phyloP scores from a whole-genome alignment of 1,140 invertebrate species.

The Zophobas morio region DNA sequence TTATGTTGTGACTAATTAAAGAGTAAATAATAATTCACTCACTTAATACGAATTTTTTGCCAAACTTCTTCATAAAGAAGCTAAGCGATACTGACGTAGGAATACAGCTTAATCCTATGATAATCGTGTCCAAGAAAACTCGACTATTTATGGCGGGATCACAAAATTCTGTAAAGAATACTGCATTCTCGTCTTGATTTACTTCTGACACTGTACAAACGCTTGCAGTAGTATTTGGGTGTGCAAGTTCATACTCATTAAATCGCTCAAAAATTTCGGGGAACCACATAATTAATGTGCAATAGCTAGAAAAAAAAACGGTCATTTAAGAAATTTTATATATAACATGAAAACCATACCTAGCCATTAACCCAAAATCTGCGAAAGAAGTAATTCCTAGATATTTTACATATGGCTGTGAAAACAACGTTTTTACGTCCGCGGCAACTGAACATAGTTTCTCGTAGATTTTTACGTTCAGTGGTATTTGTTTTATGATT shows the following conservation, averaged over 20 bases:
- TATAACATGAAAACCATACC: conserved; percentile 61
- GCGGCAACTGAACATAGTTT: conserved; percentile 32
- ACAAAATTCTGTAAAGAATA: conserved; percentile 55
- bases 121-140: conserved; percentile 71
- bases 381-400: conserved; percentile 71
- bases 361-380: conserved; percentile 74
- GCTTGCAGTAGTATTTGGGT: conserved; percentile 70
- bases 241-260: conserved; percentile 70
- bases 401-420: conserved; percentile 70
- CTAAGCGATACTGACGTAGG: conserved; percentile 72
- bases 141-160: conserved; percentile 66
- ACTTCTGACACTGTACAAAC: conserved; percentile 72
- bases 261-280: conserved; percentile 78
- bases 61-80: conserved; percentile 71
- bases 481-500: not conserved
- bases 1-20: conserved; percentile 22
- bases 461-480: conserved; percentile 17
- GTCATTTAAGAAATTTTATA: not conserved
- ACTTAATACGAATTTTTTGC: conserved; percentile 72
- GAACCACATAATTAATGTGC: conserved; percentile 79
- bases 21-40: conserved; percentile 46
- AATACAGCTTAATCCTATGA: conserved; percentile 71
- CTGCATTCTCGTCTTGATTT: conserved; percentile 31
- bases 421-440: conserved; percentile 60
- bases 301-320: conserved; percentile 71